phyloP scores from a whole-genome alignment of 2,888 invertebrate genomes.

The Scaptomyza cyrtandrae region DNA sequence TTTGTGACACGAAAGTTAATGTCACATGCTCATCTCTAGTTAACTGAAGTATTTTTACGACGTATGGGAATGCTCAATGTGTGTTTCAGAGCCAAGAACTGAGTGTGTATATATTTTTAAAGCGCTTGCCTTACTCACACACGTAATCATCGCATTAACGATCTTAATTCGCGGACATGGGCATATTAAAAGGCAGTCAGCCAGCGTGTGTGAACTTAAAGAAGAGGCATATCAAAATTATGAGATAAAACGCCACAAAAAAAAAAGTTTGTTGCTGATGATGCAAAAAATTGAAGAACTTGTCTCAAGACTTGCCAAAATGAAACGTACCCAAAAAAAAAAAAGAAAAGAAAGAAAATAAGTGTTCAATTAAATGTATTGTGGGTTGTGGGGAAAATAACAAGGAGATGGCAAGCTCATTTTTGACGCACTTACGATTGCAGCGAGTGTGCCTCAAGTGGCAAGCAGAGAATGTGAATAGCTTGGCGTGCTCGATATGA shows the following conservation, averaged over 20 bases:
- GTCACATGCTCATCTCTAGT: constrained; percentile 12
- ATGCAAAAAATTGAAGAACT: constrained; percentile 50
- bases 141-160: constrained; percentile 56
- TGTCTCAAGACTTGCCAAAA: constrained; percentile 33
- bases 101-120: constrained; percentile 58
- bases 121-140: constrained; percentile 50
- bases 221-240: constrained; percentile 51
- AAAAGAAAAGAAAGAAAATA: background rate
- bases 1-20: background rate
- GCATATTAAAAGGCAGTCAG: constrained; percentile 50
- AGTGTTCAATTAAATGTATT: constrained; percentile 44
- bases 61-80: constrained; percentile 40
- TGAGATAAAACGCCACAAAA: constrained; percentile 34
- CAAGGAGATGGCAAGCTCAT: constrained; percentile 49
- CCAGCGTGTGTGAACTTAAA: constrained; percentile 2
- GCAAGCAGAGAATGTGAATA: constrained; percentile 12
- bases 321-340: constrained; percentile 13
- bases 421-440: constrained; percentile 46
- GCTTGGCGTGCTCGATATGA: constrained; percentile 51
- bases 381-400: constrained; percentile 1
- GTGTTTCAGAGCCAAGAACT: constrained; percentile 48
- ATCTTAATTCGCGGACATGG: constrained; percentile 54
- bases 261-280: constrained; percentile 37
- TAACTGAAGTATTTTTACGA: constrained; percentile 14
- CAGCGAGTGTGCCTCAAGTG: constrained; percentile 32